phyloP scores from a whole-genome alignment of 2,797 vertebrate genomes.

The Hapalemur alaotrensis region DNA sequence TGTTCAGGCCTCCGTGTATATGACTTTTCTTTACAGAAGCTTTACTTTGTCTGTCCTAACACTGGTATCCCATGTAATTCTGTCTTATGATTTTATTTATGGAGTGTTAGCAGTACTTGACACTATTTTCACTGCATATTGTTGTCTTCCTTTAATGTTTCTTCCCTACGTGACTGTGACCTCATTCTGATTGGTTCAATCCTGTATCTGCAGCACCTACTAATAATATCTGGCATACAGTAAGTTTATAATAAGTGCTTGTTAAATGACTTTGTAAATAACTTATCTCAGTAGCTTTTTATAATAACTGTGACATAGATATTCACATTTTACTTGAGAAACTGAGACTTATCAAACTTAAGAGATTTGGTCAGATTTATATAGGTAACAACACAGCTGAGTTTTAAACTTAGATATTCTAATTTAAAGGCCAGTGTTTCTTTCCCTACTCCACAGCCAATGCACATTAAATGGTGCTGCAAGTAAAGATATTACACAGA shows the following conservation, averaged over 20 bases:
- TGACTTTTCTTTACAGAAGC: background rate
- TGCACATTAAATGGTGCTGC: background rate
- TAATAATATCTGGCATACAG: background rate
- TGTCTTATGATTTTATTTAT: background rate
- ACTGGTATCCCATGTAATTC: background rate
- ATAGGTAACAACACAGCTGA: background rate
- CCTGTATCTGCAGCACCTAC: background rate
- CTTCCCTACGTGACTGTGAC: background rate
- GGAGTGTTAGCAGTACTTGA: background rate
- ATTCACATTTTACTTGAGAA: background rate
- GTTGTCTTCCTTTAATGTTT: background rate
- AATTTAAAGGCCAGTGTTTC: background rate
- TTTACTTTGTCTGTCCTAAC: background rate
- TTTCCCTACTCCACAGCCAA: background rate
- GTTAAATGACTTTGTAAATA: background rate
- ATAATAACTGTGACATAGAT: background rate
- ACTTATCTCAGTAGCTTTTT: background rate
- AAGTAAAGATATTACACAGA: background rate
- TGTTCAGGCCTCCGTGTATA: background rate
- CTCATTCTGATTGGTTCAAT: background rate
- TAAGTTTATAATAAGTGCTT: background rate
- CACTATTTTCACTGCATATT: background rate
- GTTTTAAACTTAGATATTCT: background rate
- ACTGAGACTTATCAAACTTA: background rate
- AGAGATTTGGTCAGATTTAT: background rate